phyloP scores from a whole-genome alignment of 37 sponge, comb jelly and placozoan genomes.

The Geodia barretti region DNA sequence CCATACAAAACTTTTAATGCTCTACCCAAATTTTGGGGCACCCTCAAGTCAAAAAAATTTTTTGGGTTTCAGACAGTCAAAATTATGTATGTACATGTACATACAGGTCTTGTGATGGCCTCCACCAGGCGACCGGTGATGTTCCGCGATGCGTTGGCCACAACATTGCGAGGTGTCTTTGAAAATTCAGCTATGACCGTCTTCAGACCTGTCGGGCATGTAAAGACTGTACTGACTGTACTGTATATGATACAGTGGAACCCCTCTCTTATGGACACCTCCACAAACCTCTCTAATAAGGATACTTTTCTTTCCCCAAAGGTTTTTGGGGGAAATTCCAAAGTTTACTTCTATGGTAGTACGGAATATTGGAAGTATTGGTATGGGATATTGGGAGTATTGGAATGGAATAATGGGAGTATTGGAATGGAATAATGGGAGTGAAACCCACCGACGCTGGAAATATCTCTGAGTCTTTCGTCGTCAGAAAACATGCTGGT shows the following conservation, averaged over 20 bases:
- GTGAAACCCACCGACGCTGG: constrained; percentile 71
- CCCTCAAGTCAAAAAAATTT: not conserved
- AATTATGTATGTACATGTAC: not conserved
- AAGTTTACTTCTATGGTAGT: too few species aligned
- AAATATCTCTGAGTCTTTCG: constrained; percentile 92
- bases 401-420: too few species aligned
- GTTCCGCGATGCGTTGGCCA: constrained; percentile 57
- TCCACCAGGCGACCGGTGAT: constrained; percentile 76
- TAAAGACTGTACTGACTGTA: too few species aligned
- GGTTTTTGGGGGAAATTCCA: too few species aligned
- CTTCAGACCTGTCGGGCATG: constrained; percentile 95
- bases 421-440: too few species aligned
- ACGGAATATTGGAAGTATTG: too few species aligned
- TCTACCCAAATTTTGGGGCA: not conserved
- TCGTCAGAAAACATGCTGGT: constrained; percentile 86
- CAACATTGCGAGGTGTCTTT: constrained; percentile 44
- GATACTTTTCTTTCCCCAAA: too few species aligned
- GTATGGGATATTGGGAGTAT: too few species aligned
- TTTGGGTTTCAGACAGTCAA: not conserved
- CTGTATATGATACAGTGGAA: too few species aligned
- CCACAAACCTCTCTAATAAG: too few species aligned
- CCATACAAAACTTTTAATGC: not conserved
- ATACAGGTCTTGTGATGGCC: constrained; percentile 66
- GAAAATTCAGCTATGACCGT: constrained; percentile 92
- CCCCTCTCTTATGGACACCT: too few species aligned